A percentile compares a stretch with the other conserved stretches of the same genome.
Evolutionary conservation across 2,888 invertebrate species (phyloP).

Genomic region (Lagria hirta): DNA sequence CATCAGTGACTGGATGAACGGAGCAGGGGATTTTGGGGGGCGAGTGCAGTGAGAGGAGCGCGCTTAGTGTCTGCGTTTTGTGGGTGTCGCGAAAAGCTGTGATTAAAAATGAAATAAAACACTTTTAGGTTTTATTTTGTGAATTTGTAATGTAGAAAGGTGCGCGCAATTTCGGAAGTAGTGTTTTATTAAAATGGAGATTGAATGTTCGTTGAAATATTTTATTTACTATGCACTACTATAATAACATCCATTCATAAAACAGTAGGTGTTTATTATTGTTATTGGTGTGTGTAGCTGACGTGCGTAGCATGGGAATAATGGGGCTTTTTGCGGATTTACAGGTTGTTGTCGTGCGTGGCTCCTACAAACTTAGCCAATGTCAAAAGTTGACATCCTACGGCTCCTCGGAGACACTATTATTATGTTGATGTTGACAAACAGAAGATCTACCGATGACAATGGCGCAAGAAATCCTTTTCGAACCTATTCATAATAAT

Average conservation of each 20-base stretch:
- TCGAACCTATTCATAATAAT: slow-evolving; percentile 39
- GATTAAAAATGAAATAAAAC: slow-evolving; percentile 45
- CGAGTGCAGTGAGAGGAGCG: slow-evolving; percentile 33
- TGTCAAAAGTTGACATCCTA: slow-evolving; percentile 18
- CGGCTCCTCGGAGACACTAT: too few relatives aligned
- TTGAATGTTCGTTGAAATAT: too few relatives aligned
- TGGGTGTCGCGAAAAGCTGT: slow-evolving; percentile 50
- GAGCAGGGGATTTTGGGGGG: slow-evolving; percentile 8
- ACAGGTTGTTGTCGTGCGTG: slow-evolving; percentile 21
- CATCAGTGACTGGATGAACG: background rate
- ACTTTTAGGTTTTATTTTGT: too few relatives aligned
- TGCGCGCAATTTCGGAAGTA: slow-evolving; percentile 24
- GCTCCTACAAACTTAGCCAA: slow-evolving; percentile 14
- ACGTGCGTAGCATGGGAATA: slow-evolving; percentile 7
- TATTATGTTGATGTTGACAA: too few relatives aligned
- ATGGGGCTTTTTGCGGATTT: slow-evolving; percentile 9
- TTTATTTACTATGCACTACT: slow-evolving; percentile 52
- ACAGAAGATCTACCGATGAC: slow-evolving; percentile 16
- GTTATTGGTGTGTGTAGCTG: slow-evolving; percentile 27
- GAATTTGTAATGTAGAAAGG: slow-evolving; percentile 23
- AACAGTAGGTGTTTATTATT: slow-evolving; percentile 44
- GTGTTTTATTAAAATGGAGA: too few relatives aligned
- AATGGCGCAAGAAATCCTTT: slow-evolving; percentile 32
- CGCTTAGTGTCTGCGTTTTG: slow-evolving; percentile 48
- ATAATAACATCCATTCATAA: slow-evolving; percentile 50